Base-by-base conservation (phyloP, 2,113 vertebrate genomes). In the Paradoxurus hermaphroditus region DNA sequence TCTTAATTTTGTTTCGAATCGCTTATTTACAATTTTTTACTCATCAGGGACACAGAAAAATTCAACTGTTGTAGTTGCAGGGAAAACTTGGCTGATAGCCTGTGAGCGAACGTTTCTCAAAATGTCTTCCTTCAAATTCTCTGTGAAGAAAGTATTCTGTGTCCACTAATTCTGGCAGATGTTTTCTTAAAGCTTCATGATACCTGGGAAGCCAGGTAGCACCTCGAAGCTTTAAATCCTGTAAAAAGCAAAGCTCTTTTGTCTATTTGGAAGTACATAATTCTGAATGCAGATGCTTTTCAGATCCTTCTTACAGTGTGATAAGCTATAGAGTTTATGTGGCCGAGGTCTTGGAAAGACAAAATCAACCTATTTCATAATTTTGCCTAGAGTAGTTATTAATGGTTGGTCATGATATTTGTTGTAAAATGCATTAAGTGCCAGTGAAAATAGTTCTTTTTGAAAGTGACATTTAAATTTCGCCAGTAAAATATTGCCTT, bases 391-490 rank as follows among this genome's bases (percentile, higher is more conserved):
- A 56, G 29, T 86, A 77, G 10, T 83, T 34, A 0, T 72, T 90
- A 59, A 89, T 93, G 46, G 14, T 27, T 93, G 23, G n/a, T 59
- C 18, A 83, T 82, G 27, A 63, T 70, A 93, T 86, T 78, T 97
- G 46, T 83, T 86, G 19, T 89, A 93, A 98, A 94, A 93, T n/a
- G 3, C 23, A 79, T 7, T 84, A 68, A 92, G 19, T 95, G 29
- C 15, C 44, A 94, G 31, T 27, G 31, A 95, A 95, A 95, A 65
- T 90, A 65, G 14, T n/a, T 82, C 62, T 68, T 95, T 95, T 90
- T 89, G 25, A 93, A 81, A 92, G n/a, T 51, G 53, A 70, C 16
- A 73, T 72, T 95, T 73, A 86, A 68, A 78, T 67, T 94, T 16
- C 86, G 8, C 15, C 82, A 46, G 34, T 63, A 73, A 95, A 95